A percentile compares a stretch with the other conserved stretches of the same genome.
phyloP scores from a whole-genome alignment of 1,140 invertebrate species.

The Dreissena rostriformis region DNA sequence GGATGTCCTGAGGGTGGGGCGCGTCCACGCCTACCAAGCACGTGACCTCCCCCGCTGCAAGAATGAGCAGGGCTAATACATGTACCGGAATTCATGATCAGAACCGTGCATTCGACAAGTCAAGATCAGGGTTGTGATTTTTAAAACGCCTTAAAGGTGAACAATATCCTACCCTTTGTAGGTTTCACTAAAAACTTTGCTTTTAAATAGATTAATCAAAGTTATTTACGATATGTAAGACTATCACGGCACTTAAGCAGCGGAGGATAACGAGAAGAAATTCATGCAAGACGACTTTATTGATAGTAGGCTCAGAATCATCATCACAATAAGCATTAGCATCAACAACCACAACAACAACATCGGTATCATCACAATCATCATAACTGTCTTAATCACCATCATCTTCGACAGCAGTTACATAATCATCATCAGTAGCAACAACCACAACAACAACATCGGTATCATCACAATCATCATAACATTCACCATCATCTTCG shows the following conservation, averaged over 20 bases:
- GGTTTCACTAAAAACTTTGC: too few species aligned
- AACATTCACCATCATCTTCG: too few species aligned
- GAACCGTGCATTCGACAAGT: slow-evolving; percentile 11
- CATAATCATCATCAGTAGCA: slow-evolving; percentile 23
- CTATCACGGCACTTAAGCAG: too few species aligned
- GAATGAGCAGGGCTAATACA: background rate
- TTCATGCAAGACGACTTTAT: too few species aligned
- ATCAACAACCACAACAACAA: background rate
- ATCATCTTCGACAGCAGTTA: background rate
- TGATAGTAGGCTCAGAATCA: too few species aligned
- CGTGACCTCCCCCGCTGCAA: background rate
- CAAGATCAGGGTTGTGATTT: background rate
- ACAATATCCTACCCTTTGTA: background rate
- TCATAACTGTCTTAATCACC: too few species aligned
- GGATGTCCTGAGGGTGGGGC: background rate
- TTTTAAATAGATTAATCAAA: too few species aligned
- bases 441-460: too few species aligned
- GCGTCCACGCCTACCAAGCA: background rate
- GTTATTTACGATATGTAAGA: too few species aligned
- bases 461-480: background rate
- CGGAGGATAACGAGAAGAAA: too few species aligned
- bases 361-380: too few species aligned
- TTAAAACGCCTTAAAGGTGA: background rate
- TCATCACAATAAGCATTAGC: background rate
- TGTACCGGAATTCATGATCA: background rate